These are phyloP conservation scores for Alethe diademata DNA, from an alignment of 2,113 vertebrate species.

Conservation along the genomic window DNA sequence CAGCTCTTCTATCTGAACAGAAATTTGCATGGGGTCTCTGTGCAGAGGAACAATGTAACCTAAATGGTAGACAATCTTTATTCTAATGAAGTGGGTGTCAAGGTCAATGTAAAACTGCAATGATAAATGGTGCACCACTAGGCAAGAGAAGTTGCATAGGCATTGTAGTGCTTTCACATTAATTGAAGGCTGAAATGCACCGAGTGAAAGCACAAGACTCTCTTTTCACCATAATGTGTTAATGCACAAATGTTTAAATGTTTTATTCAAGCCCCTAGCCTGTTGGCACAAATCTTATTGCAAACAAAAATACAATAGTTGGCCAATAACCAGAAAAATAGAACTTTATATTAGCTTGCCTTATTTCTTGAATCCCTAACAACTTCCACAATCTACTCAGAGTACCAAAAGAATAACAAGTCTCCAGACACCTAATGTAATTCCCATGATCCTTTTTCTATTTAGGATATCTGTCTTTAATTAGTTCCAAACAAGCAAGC, in stretches of 20 bases:
- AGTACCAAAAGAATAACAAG: slow-evolving; percentile 69
- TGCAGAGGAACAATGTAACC: slow-evolving; percentile 90
- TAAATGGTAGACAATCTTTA: slow-evolving; percentile 99
- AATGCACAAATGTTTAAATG: slow-evolving; percentile 75
- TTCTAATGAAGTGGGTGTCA: slow-evolving; percentile 99
- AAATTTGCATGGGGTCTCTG: slow-evolving; percentile 90
- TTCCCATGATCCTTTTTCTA: slow-evolving; percentile 79
- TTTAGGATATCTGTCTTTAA: slow-evolving; percentile 80
- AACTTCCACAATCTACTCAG: slow-evolving; percentile 71
- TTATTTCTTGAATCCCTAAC: slow-evolving; percentile 63
- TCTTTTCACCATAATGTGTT: slow-evolving; percentile 81
- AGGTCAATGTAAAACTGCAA: slow-evolving; percentile 93
- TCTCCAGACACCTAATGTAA: slow-evolving; percentile 73
- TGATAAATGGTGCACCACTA: slow-evolving; percentile 90
- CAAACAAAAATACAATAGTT: slow-evolving; percentile 74
- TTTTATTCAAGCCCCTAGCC: slow-evolving; percentile 75
- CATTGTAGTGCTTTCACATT: slow-evolving; percentile 86
- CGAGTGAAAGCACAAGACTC: slow-evolving; percentile 80
- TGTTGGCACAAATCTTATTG: slow-evolving; percentile 75
- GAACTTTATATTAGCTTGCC: slow-evolving; percentile 67
- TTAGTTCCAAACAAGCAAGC: slow-evolving; percentile 78
- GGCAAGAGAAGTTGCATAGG: slow-evolving; percentile 83
- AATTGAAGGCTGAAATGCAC: slow-evolving; percentile 85
- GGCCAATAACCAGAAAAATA: slow-evolving; percentile 59
- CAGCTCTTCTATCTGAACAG: slow-evolving; percentile 86